These are phyloP conservation scores for Pachypsylla venusta DNA, from an alignment of 1,140 invertebrate species.

Conservation along the genomic window DNA sequence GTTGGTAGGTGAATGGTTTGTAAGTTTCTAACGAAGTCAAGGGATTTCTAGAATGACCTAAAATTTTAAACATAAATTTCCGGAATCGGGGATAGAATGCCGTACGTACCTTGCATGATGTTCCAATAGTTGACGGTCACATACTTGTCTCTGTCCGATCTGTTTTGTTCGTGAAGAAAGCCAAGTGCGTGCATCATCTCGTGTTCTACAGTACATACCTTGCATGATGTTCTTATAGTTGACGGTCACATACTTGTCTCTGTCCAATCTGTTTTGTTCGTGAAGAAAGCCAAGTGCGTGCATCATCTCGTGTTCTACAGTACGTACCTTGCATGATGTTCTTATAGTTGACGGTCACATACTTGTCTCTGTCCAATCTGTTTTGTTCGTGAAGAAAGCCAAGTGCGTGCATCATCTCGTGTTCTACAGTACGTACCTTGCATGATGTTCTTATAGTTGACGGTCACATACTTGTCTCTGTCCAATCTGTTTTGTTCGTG, in stretches of 20 bases:
- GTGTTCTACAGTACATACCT: conserved; percentile 61
- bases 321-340: conserved; percentile 58
- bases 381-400: conserved; percentile 82
- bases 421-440: conserved; percentile 55
- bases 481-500: conserved; percentile 75
- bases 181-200: conserved; percentile 74
- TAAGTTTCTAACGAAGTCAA: no score
- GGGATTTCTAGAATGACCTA: no score
- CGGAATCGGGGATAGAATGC: no score
- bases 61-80: no score
- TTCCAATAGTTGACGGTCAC: conserved; percentile 57
- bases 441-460: conserved; percentile 58
- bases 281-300: conserved; percentile 75
- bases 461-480: conserved; percentile 53
- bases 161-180: conserved; percentile 75
- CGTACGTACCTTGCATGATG: conserved; percentile 47
- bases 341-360: conserved; percentile 48
- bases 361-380: conserved; percentile 58
- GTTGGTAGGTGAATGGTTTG: no score
- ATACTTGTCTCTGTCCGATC: conserved; percentile 58
- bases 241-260: conserved; percentile 57
- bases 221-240: conserved; percentile 58
- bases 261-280: conserved; percentile 65
- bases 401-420: conserved; percentile 71
- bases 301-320: conserved; percentile 70